Base-by-base conservation (phyloP, 1,140 invertebrate genomes). In the Acromyrmex charruanus region DNA sequence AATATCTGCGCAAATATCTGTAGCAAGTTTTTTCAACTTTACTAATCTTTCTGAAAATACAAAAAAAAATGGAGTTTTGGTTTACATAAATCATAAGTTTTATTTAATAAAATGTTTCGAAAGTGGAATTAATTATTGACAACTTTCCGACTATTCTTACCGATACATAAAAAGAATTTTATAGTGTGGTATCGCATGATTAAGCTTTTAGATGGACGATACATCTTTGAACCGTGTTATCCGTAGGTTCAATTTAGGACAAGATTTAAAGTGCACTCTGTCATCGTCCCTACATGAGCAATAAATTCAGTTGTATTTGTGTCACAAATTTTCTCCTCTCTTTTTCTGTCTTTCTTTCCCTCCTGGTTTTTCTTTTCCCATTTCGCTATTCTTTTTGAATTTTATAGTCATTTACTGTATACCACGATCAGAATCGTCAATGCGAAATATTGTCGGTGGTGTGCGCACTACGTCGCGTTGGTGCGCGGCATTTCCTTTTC, bases 271-370 rank as follows among this genome's bases (percentile, higher is more conserved):
- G 71, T 84, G 55, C 69, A 75, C 39, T 84, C 25, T 75, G 80
- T 79, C 74, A 85, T 75, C 63, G 51, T 86, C 49, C 61, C 61
- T 86, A 61, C 74, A 44, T 87, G 44, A 14, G 68, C 65, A 71
- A 77, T 87, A 84, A 84, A 84, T 84, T 55, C 39, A 18, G 49
- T 84, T 84, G 80, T 55, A 61, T 84, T 84, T 75, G 39, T 84
- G 58, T 84, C 80, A 39, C n/a, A 69, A 84, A 75, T 75, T 75
- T 4, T 53, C 61, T 61, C n/a, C 53, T 59, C 14, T 16, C 18
- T 58, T 18, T 35, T 18, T 53, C 53, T 59, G 12, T 28, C 31
- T 35, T 2, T 58, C 31, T 12, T 0, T 44, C 4, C 0, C 66
- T 39, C 14, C 7, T 51, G 31, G 39, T 77, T 81, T 69, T 44